These are phyloP conservation scores for Glyptemys insculpta DNA, from an alignment of 2,797 vertebrate species.

Conservation along the genomic window DNA sequence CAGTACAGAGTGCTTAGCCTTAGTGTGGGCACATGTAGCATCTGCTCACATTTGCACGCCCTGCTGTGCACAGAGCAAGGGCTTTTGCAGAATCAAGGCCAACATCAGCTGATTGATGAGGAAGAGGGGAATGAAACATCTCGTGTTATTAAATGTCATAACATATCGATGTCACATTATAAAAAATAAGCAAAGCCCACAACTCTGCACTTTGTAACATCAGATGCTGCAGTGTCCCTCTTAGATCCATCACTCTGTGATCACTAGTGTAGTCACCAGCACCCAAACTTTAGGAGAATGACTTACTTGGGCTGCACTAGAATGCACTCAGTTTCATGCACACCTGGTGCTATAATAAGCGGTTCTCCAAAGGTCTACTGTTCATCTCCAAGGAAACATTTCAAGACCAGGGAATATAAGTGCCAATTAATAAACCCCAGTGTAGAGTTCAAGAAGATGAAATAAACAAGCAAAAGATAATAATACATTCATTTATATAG, in stretches of 20 bases:
- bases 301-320: slow-evolving; percentile 31
- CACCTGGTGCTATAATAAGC: slow-evolving; percentile 60
- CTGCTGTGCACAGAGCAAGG: not conserved
- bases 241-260: not conserved
- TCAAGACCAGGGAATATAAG: slow-evolving; percentile 50
- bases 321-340: slow-evolving; percentile 1
- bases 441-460: slow-evolving; percentile 1
- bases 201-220: not conserved
- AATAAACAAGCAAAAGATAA: slow-evolving; percentile 36
- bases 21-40: no score
- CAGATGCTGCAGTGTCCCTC: not conserved
- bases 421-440: slow-evolving; percentile 28
- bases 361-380: slow-evolving; percentile 11
- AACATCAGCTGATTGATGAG: not conserved
- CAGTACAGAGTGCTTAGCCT: no score
- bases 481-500: not conserved
- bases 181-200: not conserved
- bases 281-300: slow-evolving; percentile 13
- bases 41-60: not conserved
- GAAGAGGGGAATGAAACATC: not conserved
- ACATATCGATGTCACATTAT: not conserved
- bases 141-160: not conserved
- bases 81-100: not conserved
- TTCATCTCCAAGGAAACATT: slow-evolving; percentile 64
- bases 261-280: not conserved